Conservation (phyloP, 2,113 vertebrate genomes). For the Anolis carolinensis region DNA sequence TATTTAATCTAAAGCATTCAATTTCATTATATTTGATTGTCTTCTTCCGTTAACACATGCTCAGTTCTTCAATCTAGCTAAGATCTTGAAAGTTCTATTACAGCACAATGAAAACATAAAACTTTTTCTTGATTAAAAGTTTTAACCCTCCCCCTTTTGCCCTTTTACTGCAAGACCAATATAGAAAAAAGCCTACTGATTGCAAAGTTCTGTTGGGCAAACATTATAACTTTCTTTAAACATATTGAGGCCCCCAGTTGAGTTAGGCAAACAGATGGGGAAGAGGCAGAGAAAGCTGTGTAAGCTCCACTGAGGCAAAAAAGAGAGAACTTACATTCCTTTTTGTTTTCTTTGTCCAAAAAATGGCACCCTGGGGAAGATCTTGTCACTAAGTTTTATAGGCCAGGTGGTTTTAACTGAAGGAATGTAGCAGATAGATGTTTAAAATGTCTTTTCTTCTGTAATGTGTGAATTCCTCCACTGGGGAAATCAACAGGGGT, state of each 20-base stretch:
- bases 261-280: conserved; percentile 71
- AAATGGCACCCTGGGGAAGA: conserved; percentile 57
- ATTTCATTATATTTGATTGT: conserved; percentile 7
- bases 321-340: conserved; percentile 30
- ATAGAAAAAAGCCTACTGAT: conserved; percentile 65
- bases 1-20: conserved; percentile 25
- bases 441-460: conserved; percentile 3
- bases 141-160: conserved; percentile 4
- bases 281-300: conserved; percentile 64
- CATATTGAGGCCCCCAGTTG: conserved; percentile 31
- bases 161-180: conserved; percentile 54
- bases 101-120: conserved; percentile 28
- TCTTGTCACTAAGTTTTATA: conserved; percentile 63
- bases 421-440: conserved; percentile 44
- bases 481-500: conserved; percentile 46
- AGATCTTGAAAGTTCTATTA: background rate
- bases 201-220: conserved; percentile 60
- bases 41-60: conserved; percentile 19
- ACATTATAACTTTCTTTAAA: conserved; percentile 62
- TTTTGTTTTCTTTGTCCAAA: conserved; percentile 57
- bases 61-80: conserved; percentile 28
- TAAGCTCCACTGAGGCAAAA: conserved; percentile 64
- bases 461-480: conserved; percentile 41
- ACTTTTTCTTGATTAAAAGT: conserved; percentile 40
- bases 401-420: conserved; percentile 59